Evolutionary conservation across 2,797 vertebrate species (phyloP), one percentile per base, ranked within the genome.

Genomic region (Carduelis carduelis): DNA sequence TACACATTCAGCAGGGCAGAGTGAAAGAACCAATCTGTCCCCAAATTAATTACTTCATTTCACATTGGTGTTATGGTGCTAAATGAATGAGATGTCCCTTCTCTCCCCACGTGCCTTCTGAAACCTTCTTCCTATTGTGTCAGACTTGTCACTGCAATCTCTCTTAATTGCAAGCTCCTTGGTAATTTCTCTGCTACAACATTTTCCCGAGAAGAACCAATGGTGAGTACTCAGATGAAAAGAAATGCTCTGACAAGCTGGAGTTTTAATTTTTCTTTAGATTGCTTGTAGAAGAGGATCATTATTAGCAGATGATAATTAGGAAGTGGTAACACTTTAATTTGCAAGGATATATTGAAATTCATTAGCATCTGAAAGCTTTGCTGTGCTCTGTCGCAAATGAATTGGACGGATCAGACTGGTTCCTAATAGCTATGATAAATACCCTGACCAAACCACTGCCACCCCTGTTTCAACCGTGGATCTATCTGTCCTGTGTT

Each of bases 1-100:
- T 97, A 96, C 83, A 90, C 69, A 79, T 96, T 66, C 95, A 94
- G 93, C 84, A 96, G 96, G 94, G 75, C 95, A 93, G 50, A 85
- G 56, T 53, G 93, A 97, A 95, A 92, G 95, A 95, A 97, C 93
- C 71, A 95, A 96, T 97, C 91, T 95, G 89, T 95, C 84, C 85
- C 71, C 90, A 93, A 92, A 97, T 93, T 97, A 98, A 97, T 97
- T 86, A 95, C 95, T 97, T 96, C 83, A 76, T 92, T 95, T 94
- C 41, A 28, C 92, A 81, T 66, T 87, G 78, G 61, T 97, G 97
- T 94, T 81, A 78, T 26, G 37, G 91, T 88, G 96, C 87, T 97
- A 97, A 97, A 96, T 68, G 96, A 95, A 96, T 53, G 87, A 96
- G 90, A 75, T 94, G 90, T 59, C 80, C 93, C 65, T 70, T 81